Conservation (phyloP, 2,797 vertebrate species). For the Lemur catta region DNA sequence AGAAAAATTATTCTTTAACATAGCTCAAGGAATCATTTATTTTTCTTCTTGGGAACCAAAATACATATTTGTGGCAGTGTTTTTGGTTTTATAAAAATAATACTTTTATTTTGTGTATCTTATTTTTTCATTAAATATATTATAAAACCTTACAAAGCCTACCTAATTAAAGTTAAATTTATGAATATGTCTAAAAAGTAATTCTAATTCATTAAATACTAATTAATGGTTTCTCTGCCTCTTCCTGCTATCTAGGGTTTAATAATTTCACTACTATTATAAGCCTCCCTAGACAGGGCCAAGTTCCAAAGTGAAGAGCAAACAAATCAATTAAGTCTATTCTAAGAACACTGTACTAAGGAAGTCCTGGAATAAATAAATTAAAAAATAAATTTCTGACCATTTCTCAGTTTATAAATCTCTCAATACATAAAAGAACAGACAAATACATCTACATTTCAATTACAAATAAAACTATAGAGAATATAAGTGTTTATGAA, state of each 20-base stretch:
- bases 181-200: background rate
- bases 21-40: background rate
- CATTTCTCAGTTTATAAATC: background rate
- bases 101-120: background rate
- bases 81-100: slow-evolving; percentile 15
- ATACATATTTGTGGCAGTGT: background rate
- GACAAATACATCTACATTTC: background rate
- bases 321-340: background rate
- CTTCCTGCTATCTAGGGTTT: background rate
- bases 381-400: background rate
- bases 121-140: background rate
- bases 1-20: background rate
- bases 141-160: background rate
- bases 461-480: background rate
- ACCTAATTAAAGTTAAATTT: background rate
- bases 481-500: background rate
- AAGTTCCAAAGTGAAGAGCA: background rate
- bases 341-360: background rate
- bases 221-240: background rate
- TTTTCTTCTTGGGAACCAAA: background rate
- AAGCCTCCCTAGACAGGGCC: background rate
- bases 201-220: background rate
- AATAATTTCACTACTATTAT: background rate
- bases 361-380: background rate
- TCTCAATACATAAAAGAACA: background rate